These are phyloP conservation scores for Pseudobourletiella spinata DNA, from an alignment of 1,140 invertebrate genomes.

Conservation along the genomic window DNA sequence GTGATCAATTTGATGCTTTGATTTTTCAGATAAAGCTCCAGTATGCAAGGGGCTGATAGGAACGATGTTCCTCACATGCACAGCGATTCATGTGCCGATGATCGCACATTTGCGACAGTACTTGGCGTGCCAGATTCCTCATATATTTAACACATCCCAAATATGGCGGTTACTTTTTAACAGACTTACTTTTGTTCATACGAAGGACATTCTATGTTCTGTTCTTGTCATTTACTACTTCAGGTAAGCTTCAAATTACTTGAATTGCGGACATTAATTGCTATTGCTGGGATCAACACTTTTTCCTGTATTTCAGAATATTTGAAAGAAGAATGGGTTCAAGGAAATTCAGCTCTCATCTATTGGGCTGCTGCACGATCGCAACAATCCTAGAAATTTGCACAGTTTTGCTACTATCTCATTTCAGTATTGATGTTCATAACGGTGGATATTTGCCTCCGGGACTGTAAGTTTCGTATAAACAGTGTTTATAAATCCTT, in stretches of 20 bases:
- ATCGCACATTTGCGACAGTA: conserved; percentile 42
- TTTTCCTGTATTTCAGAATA: conserved; percentile 41
- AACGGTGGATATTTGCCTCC: conserved; percentile 41
- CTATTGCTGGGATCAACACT: not conserved
- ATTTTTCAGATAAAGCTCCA: conserved; percentile 46
- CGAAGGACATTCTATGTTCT: conserved; percentile 48
- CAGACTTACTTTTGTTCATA: conserved; percentile 46
- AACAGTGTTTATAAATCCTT: conserved; percentile 1
- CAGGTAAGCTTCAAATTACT: conserved; percentile 36
- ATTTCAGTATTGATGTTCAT: conserved; percentile 40
- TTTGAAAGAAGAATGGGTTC: conserved; percentile 51
- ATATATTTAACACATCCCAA: conserved; percentile 41
- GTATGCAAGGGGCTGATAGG: conserved; percentile 46
- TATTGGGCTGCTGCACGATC: conserved; percentile 44
- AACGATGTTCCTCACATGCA: conserved; percentile 44
- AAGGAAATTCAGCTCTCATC: conserved; percentile 46
- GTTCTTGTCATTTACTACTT: conserved; percentile 50
- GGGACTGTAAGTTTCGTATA: conserved; percentile 41
- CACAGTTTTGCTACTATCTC: conserved; percentile 39
- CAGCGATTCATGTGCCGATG: conserved; percentile 44
- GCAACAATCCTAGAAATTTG: conserved; percentile 42
- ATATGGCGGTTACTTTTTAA: conserved; percentile 46
- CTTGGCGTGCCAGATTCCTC: conserved; percentile 41
- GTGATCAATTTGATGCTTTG: conserved; percentile 27
- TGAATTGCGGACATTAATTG: not conserved